Evolutionary conservation across 2,888 invertebrate species (phyloP).

Genomic region (Ichneumoninae sp.): DNA sequence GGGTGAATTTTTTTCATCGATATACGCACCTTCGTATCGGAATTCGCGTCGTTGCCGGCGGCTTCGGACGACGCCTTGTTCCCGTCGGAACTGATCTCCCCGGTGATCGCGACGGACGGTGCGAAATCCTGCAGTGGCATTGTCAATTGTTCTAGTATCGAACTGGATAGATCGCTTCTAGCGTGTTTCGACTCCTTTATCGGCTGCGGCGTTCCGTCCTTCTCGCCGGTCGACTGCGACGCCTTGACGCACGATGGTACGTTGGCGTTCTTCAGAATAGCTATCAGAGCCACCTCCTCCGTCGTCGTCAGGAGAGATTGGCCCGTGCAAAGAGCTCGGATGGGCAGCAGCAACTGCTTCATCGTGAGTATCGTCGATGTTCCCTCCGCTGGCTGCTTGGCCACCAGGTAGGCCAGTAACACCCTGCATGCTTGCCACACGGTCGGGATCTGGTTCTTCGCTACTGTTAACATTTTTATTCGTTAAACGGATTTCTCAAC

Average conservation of each 20-base stretch:
- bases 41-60: constrained; percentile 79
- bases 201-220: constrained; percentile 85
- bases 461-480: constrained; percentile 85
- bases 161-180: constrained; percentile 89
- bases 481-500: background rate
- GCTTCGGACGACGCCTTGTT: constrained; percentile 84
- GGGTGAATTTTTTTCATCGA: background rate
- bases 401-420: constrained; percentile 88
- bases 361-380: constrained; percentile 81
- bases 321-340: constrained; percentile 90
- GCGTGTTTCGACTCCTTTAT: constrained; percentile 87
- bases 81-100: constrained; percentile 84
- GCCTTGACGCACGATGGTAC: constrained; percentile 85
- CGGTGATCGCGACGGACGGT: constrained; percentile 82
- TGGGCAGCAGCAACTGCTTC: constrained; percentile 88
- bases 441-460: constrained; percentile 88
- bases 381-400: constrained; percentile 82
- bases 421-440: constrained; percentile 90
- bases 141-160: constrained; percentile 90
- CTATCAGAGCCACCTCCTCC: constrained; percentile 91
- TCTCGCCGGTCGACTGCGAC: constrained; percentile 85
- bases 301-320: constrained; percentile 89
- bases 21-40: constrained; percentile 85
- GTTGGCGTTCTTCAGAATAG: constrained; percentile 90
- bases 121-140: constrained; percentile 88